Base-by-base conservation (phyloP, 2,888 invertebrate species). In the Rhingia campestris region DNA sequence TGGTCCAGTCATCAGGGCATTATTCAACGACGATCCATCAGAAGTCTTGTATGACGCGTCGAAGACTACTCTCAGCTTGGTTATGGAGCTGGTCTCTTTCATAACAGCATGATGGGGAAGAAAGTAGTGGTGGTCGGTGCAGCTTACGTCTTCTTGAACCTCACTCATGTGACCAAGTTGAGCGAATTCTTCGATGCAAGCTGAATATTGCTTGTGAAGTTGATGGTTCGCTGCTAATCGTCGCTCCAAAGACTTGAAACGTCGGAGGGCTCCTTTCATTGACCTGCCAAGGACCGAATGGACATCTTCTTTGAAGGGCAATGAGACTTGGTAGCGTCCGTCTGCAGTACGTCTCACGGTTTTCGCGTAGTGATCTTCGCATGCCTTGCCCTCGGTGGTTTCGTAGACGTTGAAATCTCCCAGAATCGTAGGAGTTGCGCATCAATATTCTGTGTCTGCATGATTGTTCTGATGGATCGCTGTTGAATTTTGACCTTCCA, bases 11-110 rank as follows among this genome's bases (percentile, higher is more conserved):
- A 82, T 47, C 6, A 84, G 37, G 2, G 66, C 53, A 30, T 81
- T 80, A 22, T 87, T 87, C 0, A 86, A 53, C 0, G 74, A 82
- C 3, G 37, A 22, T 0, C 86, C 77, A 5, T 64, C 74, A 2
- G 47, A 33, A 2, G 81, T 69, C 3, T 56, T 59, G 7, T 47
- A 51, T 0, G 80, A 86, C 0, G 86, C 82, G 7, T 86, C 81
- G 12, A 87, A 86, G 0, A 86, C 86, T 0, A 86, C 81, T 7
- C 79, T 43, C 10, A 86, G 41, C 45, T 82, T 86, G 2, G 81
- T 86, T 1, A 82, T 2, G 22, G 22, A 22, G 22, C 22, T 73
- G 30, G 76, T 81, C 5, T 84, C 77, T 10, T 58, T 66, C 4
- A 86, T 32, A 4, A 86, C 80, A 0, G 66, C 74, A 41, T 86